Conservation (phyloP, 2,797 vertebrate genomes). For the Gadopsis bispinosus region DNA sequence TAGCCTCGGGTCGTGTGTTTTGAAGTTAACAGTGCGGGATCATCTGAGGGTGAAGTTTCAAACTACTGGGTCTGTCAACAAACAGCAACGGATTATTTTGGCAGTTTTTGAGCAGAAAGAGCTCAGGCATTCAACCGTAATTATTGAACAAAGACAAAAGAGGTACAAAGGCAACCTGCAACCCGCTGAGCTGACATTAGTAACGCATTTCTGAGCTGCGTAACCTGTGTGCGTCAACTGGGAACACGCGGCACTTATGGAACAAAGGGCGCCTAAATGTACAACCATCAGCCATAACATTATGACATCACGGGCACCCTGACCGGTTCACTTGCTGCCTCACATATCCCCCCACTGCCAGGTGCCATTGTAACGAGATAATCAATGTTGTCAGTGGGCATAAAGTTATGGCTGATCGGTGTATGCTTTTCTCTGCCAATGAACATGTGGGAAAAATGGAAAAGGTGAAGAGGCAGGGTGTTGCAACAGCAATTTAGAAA, state of each 20-base stretch:
- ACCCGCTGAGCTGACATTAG: background rate
- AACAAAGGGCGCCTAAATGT: conserved; percentile 9
- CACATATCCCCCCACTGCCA: no score
- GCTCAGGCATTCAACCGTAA: background rate
- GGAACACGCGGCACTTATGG: no score
- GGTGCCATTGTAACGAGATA: no score
- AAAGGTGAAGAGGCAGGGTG: conserved; percentile 12
- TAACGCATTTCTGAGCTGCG: background rate
- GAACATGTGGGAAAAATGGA: background rate
- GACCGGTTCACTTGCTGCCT: no score
- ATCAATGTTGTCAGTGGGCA: no score
- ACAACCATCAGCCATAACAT: no score
- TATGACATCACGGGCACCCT: no score
- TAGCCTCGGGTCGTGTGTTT: conserved; percentile 9
- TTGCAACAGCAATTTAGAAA: conserved; percentile 34
- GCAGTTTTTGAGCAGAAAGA: background rate
- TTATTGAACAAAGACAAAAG: conserved; percentile 1
- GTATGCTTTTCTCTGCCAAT: conserved; percentile 6
- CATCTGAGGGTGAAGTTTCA: background rate
- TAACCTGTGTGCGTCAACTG: background rate
- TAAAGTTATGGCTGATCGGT: no score
- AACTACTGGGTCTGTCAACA: conserved; percentile 3
- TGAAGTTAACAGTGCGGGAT: conserved; percentile 1
- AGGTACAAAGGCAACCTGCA: background rate
- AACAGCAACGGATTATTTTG: conserved; percentile 2